Conservation (phyloP, 1,140 invertebrate species). For the Conus ventricosus region DNA sequence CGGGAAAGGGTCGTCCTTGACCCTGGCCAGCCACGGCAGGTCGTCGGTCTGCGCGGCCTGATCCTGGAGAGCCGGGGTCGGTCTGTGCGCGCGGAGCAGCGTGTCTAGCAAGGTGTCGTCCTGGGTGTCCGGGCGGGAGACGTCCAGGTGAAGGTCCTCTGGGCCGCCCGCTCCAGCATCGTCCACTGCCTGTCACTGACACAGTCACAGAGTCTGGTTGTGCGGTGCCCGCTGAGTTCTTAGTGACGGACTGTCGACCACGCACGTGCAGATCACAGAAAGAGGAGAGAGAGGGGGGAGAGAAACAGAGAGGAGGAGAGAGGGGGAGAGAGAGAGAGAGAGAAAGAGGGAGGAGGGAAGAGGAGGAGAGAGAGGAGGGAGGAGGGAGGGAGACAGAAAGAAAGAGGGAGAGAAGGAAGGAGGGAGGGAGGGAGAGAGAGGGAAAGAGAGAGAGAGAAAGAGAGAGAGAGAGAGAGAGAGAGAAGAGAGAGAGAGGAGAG, state of each 20-base stretch:
- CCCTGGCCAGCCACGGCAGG: neutral
- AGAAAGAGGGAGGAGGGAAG: too few species aligned
- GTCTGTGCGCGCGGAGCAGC: slow-evolving; percentile 18
- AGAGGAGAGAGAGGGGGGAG: too few species aligned
- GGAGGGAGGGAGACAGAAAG: too few species aligned
- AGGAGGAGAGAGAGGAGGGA: too few species aligned
- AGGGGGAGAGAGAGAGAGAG: too few species aligned
- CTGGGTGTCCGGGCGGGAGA: slow-evolving; percentile 1
- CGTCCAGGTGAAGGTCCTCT: slow-evolving; percentile 90
- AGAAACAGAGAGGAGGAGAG: too few species aligned
- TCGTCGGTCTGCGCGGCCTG: slow-evolving; percentile 18
- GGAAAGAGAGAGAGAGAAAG: neutral
- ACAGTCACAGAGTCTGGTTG: neutral
- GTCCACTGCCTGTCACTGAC: slow-evolving; percentile 62
- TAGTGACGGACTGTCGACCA: neutral
- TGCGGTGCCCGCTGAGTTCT: too few species aligned
- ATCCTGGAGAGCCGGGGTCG: neutral
- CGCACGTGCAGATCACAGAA: neutral
- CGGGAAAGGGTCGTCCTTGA: slow-evolving; percentile 4
- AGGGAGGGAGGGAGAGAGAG: too few species aligned
- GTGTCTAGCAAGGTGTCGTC: slow-evolving; percentile 32
- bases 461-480: neutral
- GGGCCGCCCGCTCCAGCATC: slow-evolving; percentile 91
- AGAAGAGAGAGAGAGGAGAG: too few species aligned
- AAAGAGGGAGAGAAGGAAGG: too few species aligned